Evolutionary conservation across 1,140 invertebrate genomes (phyloP).

Genomic region (Platyscapa corneri): DNA sequence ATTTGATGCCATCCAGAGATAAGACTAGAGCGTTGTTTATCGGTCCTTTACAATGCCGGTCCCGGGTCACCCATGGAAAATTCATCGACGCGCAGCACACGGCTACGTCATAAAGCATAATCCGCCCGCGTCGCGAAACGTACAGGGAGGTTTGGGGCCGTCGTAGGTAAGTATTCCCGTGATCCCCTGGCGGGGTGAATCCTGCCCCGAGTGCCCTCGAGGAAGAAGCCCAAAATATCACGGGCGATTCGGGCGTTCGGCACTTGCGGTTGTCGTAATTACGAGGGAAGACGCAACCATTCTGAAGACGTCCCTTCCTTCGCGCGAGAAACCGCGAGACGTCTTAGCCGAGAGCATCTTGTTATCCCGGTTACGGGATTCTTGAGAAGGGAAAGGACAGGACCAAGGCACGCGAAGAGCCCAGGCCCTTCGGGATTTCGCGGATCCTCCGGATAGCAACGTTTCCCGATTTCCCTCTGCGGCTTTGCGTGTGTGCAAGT

Average conservation of each 20-base stretch:
- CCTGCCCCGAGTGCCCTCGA: conserved; percentile 5
- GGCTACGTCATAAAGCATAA: conserved; percentile 41
- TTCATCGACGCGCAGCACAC: conserved; percentile 23
- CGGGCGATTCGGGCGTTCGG: neutral
- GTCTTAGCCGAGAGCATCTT: conserved; percentile 34
- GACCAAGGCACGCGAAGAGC: conserved; percentile 8
- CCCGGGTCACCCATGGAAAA: conserved; percentile 30
- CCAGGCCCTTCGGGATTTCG: conserved; percentile 37
- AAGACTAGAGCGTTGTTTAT: neutral
- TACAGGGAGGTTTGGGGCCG: neutral
- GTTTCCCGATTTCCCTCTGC: neutral
- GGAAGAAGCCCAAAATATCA: conserved; percentile 9
- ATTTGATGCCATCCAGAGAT: conserved; percentile 26
- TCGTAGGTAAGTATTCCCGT: conserved; percentile 36
- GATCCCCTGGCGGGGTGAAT: neutral
- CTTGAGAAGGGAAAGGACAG: neutral
- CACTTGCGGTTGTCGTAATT: conserved; percentile 50
- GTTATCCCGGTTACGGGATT: neutral
- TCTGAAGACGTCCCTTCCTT: neutral
- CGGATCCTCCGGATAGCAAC: conserved; percentile 16
- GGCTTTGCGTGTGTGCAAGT: neutral
- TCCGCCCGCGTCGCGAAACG: neutral
- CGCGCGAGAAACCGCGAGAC: conserved; percentile 51
- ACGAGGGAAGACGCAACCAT: conserved; percentile 17
- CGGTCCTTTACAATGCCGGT: neutral